These are phyloP conservation scores for Vanacampus margaritifer DNA, from an alignment of 2,113 vertebrate genomes.

Conservation along the genomic window DNA sequence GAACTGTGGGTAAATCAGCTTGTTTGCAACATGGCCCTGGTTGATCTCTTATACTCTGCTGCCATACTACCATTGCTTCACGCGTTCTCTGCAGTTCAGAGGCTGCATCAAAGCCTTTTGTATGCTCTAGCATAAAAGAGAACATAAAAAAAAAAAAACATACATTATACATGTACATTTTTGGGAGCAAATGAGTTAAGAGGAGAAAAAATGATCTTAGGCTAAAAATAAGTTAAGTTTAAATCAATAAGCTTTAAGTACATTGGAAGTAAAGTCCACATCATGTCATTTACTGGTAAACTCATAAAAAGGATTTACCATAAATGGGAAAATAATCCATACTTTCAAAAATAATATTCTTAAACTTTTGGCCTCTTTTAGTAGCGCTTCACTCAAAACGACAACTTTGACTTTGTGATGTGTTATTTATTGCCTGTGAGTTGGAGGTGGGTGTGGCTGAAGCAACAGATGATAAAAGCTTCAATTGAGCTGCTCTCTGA, in stretches of 20 bases:
- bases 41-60: no score
- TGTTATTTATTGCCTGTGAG: slow-evolving; percentile 37
- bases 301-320: background rate
- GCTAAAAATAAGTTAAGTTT: no score
- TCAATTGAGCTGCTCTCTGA: slow-evolving; percentile 22
- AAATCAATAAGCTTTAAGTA: background rate
- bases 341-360: background rate
- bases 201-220: no score
- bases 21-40: no score
- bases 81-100: no score
- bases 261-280: background rate
- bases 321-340: background rate
- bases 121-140: no score
- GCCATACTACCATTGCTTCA: no score
- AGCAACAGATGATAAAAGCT: slow-evolving; percentile 9
- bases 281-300: background rate
- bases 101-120: no score
- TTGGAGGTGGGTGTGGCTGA: background rate
- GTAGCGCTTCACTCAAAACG: slow-evolving; percentile 43
- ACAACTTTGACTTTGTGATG: slow-evolving; percentile 43
- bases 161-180: no score
- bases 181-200: no score
- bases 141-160: no score
- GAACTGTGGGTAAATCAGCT: no score
- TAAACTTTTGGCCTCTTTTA: slow-evolving; percentile 14